Evolutionary conservation across 1,140 invertebrate species (phyloP), one percentile per base, ranked within the genome.

Genomic region (Centruroides sculpturatus): DNA sequence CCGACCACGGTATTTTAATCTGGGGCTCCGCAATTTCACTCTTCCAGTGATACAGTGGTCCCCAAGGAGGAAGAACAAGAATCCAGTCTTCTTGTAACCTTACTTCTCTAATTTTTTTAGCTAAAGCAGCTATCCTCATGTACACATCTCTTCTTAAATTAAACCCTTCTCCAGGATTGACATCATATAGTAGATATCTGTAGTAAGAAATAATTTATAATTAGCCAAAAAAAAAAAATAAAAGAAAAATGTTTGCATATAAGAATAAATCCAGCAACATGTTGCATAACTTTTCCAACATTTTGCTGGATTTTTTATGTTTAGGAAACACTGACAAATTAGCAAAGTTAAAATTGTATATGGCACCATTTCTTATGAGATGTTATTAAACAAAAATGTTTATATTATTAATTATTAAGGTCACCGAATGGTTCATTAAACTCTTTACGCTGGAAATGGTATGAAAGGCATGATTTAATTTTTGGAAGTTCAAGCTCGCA

Each of bases 71-170:
- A 63, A 98, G 74, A 59, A 82, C 80, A 59, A 82, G 68, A 55
- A 75, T 73, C 79, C 80, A 81, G 9, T 74, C 68, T 61, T 77
- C 71, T 69, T 76, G 76, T 64, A 87, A 75, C 59, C 80, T 78
- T 68, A 79, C 63, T 61, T 78, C 71, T 70, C 77, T 77, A 63
- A 89, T 75, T 62, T 80, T 78, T 69, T 80, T 78, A 1, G 89
- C 77, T 67, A 95, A 82, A 57, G 86, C 83, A 11, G 93, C 90
- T 67, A 96, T 79, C 69, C 95, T 79, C 75, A 98, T 83, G 68
- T 93, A 98, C 9, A 98, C 94, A 80, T 98, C 95, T 63, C 94
- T 78, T 56, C 93, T 77, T 61, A 99, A 78, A 79, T 99, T 99
- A 71, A 99, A 98, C 0, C 95, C 95, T 80, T 99, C 94, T 3